phyloP scores from a whole-genome alignment of 2,888 invertebrate genomes.

The Diaprepes abbreviatus region DNA sequence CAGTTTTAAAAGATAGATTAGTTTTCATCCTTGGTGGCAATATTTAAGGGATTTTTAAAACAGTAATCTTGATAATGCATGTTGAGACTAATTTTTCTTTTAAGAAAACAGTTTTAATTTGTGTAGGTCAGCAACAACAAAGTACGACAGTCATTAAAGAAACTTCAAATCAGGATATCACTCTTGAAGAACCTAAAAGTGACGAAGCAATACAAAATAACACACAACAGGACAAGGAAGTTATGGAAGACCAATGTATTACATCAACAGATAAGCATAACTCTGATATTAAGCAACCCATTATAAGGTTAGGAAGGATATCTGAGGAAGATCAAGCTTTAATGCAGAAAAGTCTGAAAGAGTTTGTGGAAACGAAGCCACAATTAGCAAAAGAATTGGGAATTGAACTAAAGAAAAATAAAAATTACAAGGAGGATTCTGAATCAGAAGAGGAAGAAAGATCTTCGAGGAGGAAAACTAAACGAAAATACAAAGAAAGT shows the following conservation, averaged over 20 bases:
- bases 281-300: slow-evolving; percentile 69
- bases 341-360: slow-evolving; percentile 76
- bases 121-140: slow-evolving; percentile 6
- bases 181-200: background rate
- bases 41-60: too few relatives aligned
- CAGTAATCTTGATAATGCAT: too few relatives aligned
- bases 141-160: slow-evolving; percentile 12
- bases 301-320: slow-evolving; percentile 74
- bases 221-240: slow-evolving; percentile 3
- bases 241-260: background rate
- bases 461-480: slow-evolving; percentile 50
- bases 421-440: slow-evolving; percentile 49
- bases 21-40: too few relatives aligned
- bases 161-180: slow-evolving; percentile 4
- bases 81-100: too few relatives aligned
- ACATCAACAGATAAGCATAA: background rate
- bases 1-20: too few relatives aligned
- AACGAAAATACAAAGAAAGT: slow-evolving; percentile 57
- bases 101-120: background rate
- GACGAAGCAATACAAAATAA: background rate
- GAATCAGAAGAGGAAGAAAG: slow-evolving; percentile 53
- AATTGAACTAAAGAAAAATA: slow-evolving; percentile 62
- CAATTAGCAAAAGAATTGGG: slow-evolving; percentile 73
- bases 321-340: slow-evolving; percentile 67
- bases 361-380: slow-evolving; percentile 75